These are phyloP conservation scores for Saturnia japonica DNA, from an alignment of 2,888 invertebrate species.

Conservation along the genomic window DNA sequence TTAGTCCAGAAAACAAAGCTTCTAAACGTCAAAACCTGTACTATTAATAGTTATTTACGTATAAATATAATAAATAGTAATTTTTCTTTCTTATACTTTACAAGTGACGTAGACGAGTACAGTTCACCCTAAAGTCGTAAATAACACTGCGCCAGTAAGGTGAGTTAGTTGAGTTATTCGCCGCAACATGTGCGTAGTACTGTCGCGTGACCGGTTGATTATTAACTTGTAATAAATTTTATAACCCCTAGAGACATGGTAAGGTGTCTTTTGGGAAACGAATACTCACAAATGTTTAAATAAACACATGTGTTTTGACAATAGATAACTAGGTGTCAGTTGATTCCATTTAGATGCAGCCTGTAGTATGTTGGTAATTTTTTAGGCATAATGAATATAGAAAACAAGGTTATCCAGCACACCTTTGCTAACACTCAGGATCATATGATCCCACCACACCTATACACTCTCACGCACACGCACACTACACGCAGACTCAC, in stretches of 20 bases:
- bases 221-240: conserved; percentile 79
- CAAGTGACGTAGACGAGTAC: conserved; percentile 37
- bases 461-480: too few relatives aligned
- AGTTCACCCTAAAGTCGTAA: conserved; percentile 65
- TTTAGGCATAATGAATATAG: too few relatives aligned
- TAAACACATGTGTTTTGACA: conserved; percentile 4
- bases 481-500: too few relatives aligned
- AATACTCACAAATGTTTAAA: conserved; percentile 19
- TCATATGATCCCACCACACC: too few relatives aligned
- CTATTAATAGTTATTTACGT: not conserved
- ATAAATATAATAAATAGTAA: not conserved
- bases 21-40: not conserved
- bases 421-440: too few relatives aligned
- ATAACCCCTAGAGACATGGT: conserved; percentile 57
- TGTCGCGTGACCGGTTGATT: conserved; percentile 71
- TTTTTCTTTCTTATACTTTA: not conserved
- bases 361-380: too few relatives aligned
- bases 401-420: too few relatives aligned
- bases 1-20: not conserved
- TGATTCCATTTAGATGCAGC: not conserved
- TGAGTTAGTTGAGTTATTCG: conserved; percentile 60
- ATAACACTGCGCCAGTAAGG: conserved; percentile 63
- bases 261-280: conserved; percentile 48
- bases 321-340: not conserved
- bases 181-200: conserved; percentile 66